Evolutionary conservation across 2,888 invertebrate genomes (phyloP), one percentile per base, ranked within the genome.

Genomic region (Cyaniris semiargus): DNA sequence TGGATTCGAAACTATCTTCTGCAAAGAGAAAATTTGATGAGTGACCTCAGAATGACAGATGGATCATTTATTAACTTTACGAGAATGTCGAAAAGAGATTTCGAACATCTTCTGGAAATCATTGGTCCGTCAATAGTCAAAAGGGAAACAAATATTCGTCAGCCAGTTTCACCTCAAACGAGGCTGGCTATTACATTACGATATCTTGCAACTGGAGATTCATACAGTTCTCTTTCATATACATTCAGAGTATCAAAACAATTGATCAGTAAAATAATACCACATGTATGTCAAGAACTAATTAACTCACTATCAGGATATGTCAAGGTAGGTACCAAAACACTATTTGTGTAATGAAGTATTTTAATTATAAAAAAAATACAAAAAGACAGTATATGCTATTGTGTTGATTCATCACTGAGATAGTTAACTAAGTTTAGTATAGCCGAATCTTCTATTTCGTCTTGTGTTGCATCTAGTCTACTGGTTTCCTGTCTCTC

Each of bases 11-110:
- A 80, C 78, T 80, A 80, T 80, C 80, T 80, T 72, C 56, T 80
- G 80, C 79, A 71, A 71, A 71, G 4, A 71, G 80, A 75, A 81
- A 80, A 80, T 81, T 80, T 81, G 79, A 80, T 81, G 79, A 81
- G 80, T 81, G 81, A 81, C 77, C 80, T 81, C 78, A 80, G 78
- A 81, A 79, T 80, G 79, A 74, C 38, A 78, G 80, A 81, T 81
- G 81, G 80, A 78, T 82, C 81, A 79, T 82, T 82, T 81, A 44
- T 34, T 80, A 83, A 81, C 79, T 82, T 81, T 80, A 81, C 81
- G 77, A 80, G 80, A 81, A 81, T 83, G 80, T 81, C 80, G 78
- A 80, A 81, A 82, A 81, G 80, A 81, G 82, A 82, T 81, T 82
- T 83, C 80, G 78, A 81, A 81, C 79, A 80, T 81, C 78, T 82